Conservation (phyloP, 2,113 vertebrate genomes). For the Chaenocephalus aceratus region DNA sequence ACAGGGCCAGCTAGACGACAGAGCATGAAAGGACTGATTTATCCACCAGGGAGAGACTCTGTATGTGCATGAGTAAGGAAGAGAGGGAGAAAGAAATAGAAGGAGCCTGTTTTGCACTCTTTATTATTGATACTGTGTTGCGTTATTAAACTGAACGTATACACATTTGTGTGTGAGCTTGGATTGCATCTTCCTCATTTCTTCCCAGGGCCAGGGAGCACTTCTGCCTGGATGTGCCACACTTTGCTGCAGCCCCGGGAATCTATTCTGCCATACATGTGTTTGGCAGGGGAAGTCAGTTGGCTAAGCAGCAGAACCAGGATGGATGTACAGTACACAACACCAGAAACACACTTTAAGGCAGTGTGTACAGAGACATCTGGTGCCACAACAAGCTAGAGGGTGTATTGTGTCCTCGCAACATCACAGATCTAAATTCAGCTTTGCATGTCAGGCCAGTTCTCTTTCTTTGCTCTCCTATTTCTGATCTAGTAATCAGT, state of each 20-base stretch:
- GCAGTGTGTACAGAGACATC: slow-evolving; percentile 33
- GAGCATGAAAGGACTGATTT: slow-evolving; percentile 81
- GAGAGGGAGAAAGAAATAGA: slow-evolving; percentile 10
- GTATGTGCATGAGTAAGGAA: not conserved
- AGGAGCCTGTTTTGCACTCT: slow-evolving; percentile 40
- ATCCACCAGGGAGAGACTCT: slow-evolving; percentile 65
- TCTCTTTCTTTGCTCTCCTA: slow-evolving; percentile 15
- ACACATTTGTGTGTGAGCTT: slow-evolving; percentile 21
- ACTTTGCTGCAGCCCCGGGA: slow-evolving; percentile 45
- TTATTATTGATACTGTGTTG: slow-evolving; percentile 37
- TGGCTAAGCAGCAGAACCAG: slow-evolving; percentile 52
- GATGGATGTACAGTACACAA: slow-evolving; percentile 41
- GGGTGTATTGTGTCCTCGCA: slow-evolving; percentile 24
- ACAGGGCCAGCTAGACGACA: slow-evolving; percentile 70
- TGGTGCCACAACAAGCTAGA: slow-evolving; percentile 29
- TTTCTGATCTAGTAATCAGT: slow-evolving; percentile 10
- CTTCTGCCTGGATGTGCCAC: slow-evolving; percentile 45
- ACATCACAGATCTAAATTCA: slow-evolving; percentile 28
- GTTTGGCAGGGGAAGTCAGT: slow-evolving; percentile 68
- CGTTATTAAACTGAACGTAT: slow-evolving; percentile 45
- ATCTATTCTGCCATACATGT: slow-evolving; percentile 65
- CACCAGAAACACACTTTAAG: slow-evolving; percentile 45
- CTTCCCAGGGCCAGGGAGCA: slow-evolving; percentile 28
- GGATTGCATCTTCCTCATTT: slow-evolving; percentile 26
- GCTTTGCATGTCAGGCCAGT: not conserved